Percentiles rank a stretch among this genome's conserved stretches.
Conservation (phyloP, 1,140 invertebrate species). For the Drosophila albomicans region DNA sequence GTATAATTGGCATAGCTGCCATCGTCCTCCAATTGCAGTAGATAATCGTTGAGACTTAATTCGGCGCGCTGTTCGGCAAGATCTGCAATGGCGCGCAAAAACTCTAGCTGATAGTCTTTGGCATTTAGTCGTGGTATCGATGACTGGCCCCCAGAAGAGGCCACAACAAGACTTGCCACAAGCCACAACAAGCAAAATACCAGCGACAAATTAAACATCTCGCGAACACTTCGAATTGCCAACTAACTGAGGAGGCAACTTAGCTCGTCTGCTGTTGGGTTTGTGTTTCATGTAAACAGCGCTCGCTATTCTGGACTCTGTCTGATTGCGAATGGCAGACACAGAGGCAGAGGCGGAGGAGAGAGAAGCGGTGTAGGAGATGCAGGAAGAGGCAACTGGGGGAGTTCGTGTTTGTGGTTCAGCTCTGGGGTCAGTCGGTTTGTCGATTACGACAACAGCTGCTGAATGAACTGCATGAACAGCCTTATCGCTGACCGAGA, state of each 20-base stretch:
- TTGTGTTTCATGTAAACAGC: conserved; percentile 45
- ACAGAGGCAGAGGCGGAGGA: too few species aligned
- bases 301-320: conserved; percentile 10
- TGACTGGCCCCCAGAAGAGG: not conserved
- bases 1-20: conserved; percentile 49
- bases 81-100: conserved; percentile 44
- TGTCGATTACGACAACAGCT: conserved; percentile 36
- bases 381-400: not conserved
- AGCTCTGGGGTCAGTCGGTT: conserved; percentile 56
- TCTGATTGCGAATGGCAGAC: conserved; percentile 23
- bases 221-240: conserved; percentile 23
- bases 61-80: conserved; percentile 47
- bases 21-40: conserved; percentile 42
- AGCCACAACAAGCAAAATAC: conserved; percentile 16
- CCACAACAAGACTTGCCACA: not conserved
- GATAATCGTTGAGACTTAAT: conserved; percentile 54
- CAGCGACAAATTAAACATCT: conserved; percentile 46
- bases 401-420: conserved; percentile 22
- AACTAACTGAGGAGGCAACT: conserved; percentile 43
- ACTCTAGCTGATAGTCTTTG: conserved; percentile 64
- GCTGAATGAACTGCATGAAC: conserved; percentile 33
- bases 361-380: not conserved
- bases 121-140: conserved; percentile 22
- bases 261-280: not conserved
- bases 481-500: conserved; percentile 39